Conservation (phyloP, 2,888 invertebrate genomes). For the Drosophila peninsularis region DNA sequence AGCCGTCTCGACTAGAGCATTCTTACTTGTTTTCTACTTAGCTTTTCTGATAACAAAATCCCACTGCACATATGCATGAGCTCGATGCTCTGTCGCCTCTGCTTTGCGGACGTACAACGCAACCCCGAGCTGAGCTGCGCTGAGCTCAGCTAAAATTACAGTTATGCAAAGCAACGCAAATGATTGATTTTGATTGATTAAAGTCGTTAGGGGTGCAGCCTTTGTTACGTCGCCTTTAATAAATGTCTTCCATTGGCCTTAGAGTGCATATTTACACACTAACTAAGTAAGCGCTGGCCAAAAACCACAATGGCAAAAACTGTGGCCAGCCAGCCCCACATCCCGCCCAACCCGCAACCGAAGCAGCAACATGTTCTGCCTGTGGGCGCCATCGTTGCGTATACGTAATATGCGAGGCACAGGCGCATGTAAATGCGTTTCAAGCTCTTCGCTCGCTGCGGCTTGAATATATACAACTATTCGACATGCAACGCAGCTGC, state of each 20-base stretch:
- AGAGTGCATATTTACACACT: neutral
- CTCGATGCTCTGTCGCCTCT: constrained; percentile 15
- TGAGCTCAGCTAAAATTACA: constrained; percentile 1
- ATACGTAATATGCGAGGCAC: constrained; percentile 54
- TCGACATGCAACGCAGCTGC: constrained; percentile 23
- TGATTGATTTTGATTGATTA: constrained; percentile 13
- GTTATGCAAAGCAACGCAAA: neutral
- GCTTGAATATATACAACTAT: constrained; percentile 16
- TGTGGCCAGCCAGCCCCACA: constrained; percentile 3
- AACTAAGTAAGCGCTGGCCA: neutral
- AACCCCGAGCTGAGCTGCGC: neutral
- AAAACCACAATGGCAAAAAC: constrained; percentile 15
- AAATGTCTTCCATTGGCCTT: neutral
- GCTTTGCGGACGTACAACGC: constrained; percentile 6
- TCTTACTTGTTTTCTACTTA: constrained; percentile 43
- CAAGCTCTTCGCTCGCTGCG: neutral
- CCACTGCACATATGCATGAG: constrained; percentile 29
- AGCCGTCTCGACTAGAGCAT: too few species aligned
- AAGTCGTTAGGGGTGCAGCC: neutral
- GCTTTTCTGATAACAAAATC: constrained; percentile 12
- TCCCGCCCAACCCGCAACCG: neutral
- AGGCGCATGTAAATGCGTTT: constrained; percentile 18
- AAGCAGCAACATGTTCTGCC: constrained; percentile 43
- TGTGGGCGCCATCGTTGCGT: constrained; percentile 51
- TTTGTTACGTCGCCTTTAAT: neutral